Evolutionary conservation across 2,888 invertebrate species (phyloP).

Genomic region (Acrobeloides nanus): DNA sequence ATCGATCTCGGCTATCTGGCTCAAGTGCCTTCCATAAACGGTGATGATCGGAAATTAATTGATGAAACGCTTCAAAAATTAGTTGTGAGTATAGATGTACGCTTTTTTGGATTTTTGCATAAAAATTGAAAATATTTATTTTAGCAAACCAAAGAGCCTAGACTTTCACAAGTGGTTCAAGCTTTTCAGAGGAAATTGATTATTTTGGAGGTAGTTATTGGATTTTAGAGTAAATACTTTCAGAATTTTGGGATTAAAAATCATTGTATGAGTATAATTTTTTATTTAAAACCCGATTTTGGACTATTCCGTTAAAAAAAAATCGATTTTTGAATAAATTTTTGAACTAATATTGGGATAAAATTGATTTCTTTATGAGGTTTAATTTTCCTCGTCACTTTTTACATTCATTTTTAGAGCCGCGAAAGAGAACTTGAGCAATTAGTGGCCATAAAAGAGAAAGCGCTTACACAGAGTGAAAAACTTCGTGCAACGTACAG

Average conservation of each 20-base stretch:
- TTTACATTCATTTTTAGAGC: conserved; percentile 8
- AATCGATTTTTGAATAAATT: no score
- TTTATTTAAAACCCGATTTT: no score
- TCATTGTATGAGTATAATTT: no score
- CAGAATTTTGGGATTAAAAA: no score
- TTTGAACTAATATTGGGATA: background rate
- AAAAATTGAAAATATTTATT: background rate
- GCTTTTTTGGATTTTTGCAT: background rate
- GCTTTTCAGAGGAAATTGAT: conserved; percentile 38
- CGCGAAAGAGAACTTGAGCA: conserved; percentile 54
- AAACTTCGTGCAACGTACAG: conserved; percentile 53
- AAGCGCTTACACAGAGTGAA: conserved; percentile 55
- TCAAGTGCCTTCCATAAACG: conserved; percentile 1
- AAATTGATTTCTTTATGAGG: background rate
- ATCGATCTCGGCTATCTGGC: background rate
- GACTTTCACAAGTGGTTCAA: conserved; percentile 30
- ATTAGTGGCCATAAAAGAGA: conserved; percentile 54
- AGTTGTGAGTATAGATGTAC: conserved; percentile 15
- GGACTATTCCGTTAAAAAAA: no score
- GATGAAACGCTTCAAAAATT: conserved; percentile 18
- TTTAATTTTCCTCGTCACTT: background rate
- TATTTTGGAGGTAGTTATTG: conserved; percentile 20
- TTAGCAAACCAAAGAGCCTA: conserved; percentile 30
- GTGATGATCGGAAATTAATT: background rate
- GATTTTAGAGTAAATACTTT: background rate